Evolutionary conservation across 2,797 vertebrate genomes (phyloP).

Genomic region (Neosilurus hyrtlii): DNA sequence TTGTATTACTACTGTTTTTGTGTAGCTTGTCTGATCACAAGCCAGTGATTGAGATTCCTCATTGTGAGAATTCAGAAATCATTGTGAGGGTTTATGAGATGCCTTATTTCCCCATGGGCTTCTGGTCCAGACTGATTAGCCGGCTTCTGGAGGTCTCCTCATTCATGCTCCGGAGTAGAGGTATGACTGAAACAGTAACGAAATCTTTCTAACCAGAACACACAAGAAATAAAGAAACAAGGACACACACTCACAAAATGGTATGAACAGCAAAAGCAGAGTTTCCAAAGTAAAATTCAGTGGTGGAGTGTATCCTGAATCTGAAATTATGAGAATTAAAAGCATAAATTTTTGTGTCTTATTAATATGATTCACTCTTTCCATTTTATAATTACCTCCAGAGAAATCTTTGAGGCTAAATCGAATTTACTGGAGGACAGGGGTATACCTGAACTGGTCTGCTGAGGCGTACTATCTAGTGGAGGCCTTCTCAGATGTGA

Average conservation of each 20-base stretch:
- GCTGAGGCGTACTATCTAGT: slow-evolving; percentile 91
- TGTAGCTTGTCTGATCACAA: slow-evolving; percentile 85
- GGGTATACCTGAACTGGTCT: slow-evolving; percentile 93
- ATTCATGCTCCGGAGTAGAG: slow-evolving; percentile 84
- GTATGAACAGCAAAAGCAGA: not conserved
- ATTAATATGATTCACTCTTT: not conserved
- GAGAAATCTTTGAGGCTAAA: slow-evolving; percentile 83
- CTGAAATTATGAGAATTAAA: not conserved
- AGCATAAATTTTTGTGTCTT: not conserved
- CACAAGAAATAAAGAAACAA: not conserved
- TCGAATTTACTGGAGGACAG: slow-evolving; percentile 90
- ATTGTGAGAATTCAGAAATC: slow-evolving; percentile 92
- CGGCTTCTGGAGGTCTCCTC: slow-evolving; percentile 89
- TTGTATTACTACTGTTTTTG: not conserved
- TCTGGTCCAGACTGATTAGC: slow-evolving; percentile 92
- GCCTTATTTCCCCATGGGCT: slow-evolving; percentile 97
- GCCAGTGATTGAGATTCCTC: slow-evolving; percentile 90
- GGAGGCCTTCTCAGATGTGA: slow-evolving; percentile 79
- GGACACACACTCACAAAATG: not conserved
- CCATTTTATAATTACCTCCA: slow-evolving; percentile 51
- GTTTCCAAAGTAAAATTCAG: not conserved
- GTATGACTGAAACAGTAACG: slow-evolving; percentile 63
- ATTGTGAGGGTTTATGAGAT: slow-evolving; percentile 93
- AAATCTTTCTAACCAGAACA: not conserved
- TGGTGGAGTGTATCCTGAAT: not conserved